A percentile compares a stretch with the other conserved stretches of the same genome.
These are phyloP conservation scores for Acleris laterana DNA, from an alignment of 2,888 invertebrate species.

Conservation along the genomic window DNA sequence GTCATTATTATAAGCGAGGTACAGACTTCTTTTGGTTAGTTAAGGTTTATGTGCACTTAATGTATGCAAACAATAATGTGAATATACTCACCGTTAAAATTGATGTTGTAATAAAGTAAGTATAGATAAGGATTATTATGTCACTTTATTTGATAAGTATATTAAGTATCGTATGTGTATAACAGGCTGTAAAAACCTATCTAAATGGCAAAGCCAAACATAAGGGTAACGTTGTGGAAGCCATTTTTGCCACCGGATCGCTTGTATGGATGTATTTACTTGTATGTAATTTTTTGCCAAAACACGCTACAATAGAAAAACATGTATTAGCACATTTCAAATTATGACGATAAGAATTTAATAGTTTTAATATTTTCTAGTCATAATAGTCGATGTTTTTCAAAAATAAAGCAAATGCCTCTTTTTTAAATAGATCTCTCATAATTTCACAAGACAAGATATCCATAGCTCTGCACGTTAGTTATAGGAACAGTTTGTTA, in stretches of 20 bases:
- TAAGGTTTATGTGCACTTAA: constrained; percentile 57
- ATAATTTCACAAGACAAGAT: constrained; percentile 2
- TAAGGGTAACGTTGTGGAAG: too few relatives aligned
- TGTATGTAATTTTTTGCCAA: too few relatives aligned
- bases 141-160: constrained; percentile 33
- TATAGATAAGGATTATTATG: constrained; percentile 36
- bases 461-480: constrained; percentile 8
- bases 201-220: too few relatives aligned
- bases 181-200: too few relatives aligned
- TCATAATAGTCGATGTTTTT: too few relatives aligned
- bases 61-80: constrained; percentile 59
- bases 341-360: too few relatives aligned
- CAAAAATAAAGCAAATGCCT: too few relatives aligned
- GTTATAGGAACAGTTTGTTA: background rate
- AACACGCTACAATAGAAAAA: too few relatives aligned
- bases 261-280: too few relatives aligned
- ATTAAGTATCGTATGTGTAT: constrained; percentile 40
- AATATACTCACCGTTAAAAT: constrained; percentile 57
- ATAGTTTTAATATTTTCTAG: too few relatives aligned
- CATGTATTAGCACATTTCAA: too few relatives aligned
- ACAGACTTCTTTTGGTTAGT: constrained; percentile 55
- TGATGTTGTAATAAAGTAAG: constrained; percentile 62
- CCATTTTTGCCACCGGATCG: too few relatives aligned
- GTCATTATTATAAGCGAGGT: constrained; percentile 63
- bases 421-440: constrained; percentile 1